Percentiles rank a stretch among this genome's conserved stretches.
Evolutionary conservation across 2,797 vertebrate species (phyloP).

Genomic region (Pristis pectinata): DNA sequence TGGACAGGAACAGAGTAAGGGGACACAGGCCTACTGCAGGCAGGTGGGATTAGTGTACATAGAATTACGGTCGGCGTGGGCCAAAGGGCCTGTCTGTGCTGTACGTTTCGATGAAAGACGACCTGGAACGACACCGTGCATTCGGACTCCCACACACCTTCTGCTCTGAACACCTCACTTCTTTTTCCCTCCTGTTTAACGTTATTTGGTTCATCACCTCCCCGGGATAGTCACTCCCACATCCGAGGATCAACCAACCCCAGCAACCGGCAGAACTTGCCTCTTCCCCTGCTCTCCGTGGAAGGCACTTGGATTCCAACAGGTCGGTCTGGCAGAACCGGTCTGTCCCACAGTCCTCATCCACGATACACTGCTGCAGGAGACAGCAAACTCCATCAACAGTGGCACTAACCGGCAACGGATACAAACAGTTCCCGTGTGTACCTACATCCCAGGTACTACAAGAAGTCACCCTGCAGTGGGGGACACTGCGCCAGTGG

Average conservation of each 20-base stretch:
- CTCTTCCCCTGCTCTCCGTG: conserved; percentile 64
- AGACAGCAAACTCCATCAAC: not conserved
- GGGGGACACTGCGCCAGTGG: too few relatives aligned
- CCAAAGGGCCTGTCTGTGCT: not conserved
- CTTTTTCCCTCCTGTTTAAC: too few relatives aligned
- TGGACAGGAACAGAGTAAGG: too few relatives aligned
- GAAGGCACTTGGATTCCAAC: conserved; percentile 67
- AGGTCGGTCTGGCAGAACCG: conserved; percentile 70
- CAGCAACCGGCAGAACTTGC: conserved; percentile 56
- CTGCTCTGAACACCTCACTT: too few relatives aligned
- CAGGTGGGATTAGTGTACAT: too few relatives aligned
- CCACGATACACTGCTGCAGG: conserved; percentile 73
- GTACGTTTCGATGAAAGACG: not conserved
- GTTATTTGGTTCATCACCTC: not conserved
- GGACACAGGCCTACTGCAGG: too few relatives aligned
- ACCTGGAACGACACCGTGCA: too few relatives aligned
- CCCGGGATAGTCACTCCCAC: not conserved
- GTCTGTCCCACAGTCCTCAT: conserved; percentile 73
- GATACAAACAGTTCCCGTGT: conserved; percentile 41
- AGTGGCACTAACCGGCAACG: not conserved
- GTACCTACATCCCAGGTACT: too few relatives aligned
- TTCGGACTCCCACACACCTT: too few relatives aligned
- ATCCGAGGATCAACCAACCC: not conserved
- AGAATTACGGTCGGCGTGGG: too few relatives aligned
- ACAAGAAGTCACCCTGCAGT: too few relatives aligned